Conservation (phyloP, 2,888 invertebrate genomes). For the Lamellibrachia satsuma region DNA sequence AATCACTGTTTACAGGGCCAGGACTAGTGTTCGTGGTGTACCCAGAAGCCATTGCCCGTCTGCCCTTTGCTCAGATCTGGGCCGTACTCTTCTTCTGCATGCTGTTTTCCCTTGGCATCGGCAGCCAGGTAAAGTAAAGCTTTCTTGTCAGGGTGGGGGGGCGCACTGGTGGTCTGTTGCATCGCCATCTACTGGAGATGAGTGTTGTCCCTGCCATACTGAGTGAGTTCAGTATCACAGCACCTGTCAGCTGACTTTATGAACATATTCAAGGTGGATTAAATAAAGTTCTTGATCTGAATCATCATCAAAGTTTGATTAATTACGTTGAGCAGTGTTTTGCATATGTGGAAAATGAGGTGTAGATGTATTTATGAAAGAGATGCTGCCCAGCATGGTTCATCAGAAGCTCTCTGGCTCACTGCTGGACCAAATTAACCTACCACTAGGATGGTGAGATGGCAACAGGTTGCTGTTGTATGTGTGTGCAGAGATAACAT, state of each 20-base stretch:
- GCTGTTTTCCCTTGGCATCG: conserved; percentile 39
- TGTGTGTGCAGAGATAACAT: background rate
- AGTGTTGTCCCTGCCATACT: background rate
- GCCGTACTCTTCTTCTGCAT: conserved; percentile 39
- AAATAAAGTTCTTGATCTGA: background rate
- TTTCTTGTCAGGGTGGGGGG: background rate
- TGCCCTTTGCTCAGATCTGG: conserved; percentile 38
- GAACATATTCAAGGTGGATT: background rate
- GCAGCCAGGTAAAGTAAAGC: conserved; percentile 37
- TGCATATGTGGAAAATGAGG: background rate
- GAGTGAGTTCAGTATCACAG: background rate
- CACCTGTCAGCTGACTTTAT: background rate
- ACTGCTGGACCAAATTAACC: background rate
- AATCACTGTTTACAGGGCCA: conserved; percentile 52
- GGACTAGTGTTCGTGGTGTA: conserved; percentile 65
- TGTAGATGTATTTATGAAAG: background rate
- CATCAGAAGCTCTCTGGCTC: background rate
- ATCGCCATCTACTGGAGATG: background rate
- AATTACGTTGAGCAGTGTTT: background rate
- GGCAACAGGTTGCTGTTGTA: background rate
- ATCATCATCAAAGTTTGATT: background rate
- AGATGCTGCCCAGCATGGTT: background rate
- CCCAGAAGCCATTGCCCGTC: conserved; percentile 61
- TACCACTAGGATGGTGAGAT: background rate
- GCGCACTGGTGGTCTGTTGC: background rate